phyloP scores from a whole-genome alignment of 2,888 invertebrate genomes.

The Amphipoea oculea region DNA sequence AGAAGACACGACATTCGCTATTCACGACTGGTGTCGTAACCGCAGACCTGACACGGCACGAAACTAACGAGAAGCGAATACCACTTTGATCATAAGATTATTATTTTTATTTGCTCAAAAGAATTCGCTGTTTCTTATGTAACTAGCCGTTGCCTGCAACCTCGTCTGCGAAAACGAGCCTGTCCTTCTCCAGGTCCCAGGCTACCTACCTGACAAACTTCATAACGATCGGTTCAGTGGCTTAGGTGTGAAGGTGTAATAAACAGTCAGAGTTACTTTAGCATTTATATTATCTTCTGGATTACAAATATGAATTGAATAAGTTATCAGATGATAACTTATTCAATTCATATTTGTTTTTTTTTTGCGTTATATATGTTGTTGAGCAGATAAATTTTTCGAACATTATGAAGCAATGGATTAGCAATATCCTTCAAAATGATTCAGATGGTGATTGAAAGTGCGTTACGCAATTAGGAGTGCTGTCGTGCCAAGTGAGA shows the following conservation, averaged over 20 bases:
- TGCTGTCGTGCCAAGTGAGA: background rate
- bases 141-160: background rate
- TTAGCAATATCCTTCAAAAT: too few relatives aligned
- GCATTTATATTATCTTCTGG: background rate
- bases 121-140: background rate
- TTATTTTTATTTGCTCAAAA: background rate
- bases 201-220: background rate
- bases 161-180: background rate
- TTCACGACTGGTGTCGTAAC: conserved; percentile 47
- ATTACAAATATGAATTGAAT: background rate
- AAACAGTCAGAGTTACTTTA: background rate
- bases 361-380: too few relatives aligned
- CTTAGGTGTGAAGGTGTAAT: background rate
- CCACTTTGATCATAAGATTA: conserved; percentile 17
- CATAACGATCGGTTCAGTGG: background rate
- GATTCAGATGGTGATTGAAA: too few relatives aligned
- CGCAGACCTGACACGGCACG: conserved; percentile 1
- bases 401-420: too few relatives aligned
- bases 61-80: conserved; percentile 21
- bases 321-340: conserved; percentile 5
- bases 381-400: too few relatives aligned
- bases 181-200: background rate
- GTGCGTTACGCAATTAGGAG: too few relatives aligned
- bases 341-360: too few relatives aligned
- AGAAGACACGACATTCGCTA: conserved; percentile 34